Evolutionary conservation across 2,888 invertebrate genomes (phyloP).

Genomic region (Ennomos erosarius): DNA sequence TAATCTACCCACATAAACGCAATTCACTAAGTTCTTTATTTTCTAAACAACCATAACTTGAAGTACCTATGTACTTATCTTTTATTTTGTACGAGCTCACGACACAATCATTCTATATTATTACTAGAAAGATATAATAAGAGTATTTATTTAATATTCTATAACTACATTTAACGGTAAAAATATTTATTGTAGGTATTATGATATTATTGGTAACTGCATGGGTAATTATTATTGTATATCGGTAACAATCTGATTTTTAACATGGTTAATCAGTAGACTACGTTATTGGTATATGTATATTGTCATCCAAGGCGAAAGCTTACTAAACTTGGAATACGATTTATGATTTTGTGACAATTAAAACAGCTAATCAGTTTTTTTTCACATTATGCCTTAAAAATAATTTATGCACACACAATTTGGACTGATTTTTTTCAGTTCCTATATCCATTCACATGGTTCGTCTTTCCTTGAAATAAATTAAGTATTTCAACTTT

Average conservation of each 20-base stretch:
- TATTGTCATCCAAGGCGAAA: neutral
- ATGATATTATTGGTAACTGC: conserved; percentile 24
- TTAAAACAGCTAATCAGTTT: neutral
- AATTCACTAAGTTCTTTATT: neutral
- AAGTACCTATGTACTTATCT: conserved; percentile 5
- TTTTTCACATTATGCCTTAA: too few species aligned
- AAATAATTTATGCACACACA: too few species aligned
- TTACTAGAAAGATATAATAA: neutral
- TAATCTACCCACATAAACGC: conserved; percentile 19
- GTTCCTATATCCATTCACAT: too few species aligned
- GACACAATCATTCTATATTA: neutral
- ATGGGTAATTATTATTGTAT: neutral
- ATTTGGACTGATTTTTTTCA: too few species aligned
- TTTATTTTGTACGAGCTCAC: conserved; percentile 7
- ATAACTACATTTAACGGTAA: conserved; percentile 10
- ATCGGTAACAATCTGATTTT: too few species aligned
- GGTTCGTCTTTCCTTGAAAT: neutral
- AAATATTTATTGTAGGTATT: neutral
- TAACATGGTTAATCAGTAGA: too few species aligned
- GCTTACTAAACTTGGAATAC: neutral
- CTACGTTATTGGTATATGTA: too few species aligned
- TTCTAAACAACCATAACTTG: conserved; percentile 9
- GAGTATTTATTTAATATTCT: conserved; percentile 24
- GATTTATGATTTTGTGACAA: neutral
- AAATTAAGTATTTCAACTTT: neutral